Evolutionary conservation across 2,113 vertebrate genomes (phyloP), one percentile per base, ranked within the genome.

Genomic region (Alligator sinensis): DNA sequence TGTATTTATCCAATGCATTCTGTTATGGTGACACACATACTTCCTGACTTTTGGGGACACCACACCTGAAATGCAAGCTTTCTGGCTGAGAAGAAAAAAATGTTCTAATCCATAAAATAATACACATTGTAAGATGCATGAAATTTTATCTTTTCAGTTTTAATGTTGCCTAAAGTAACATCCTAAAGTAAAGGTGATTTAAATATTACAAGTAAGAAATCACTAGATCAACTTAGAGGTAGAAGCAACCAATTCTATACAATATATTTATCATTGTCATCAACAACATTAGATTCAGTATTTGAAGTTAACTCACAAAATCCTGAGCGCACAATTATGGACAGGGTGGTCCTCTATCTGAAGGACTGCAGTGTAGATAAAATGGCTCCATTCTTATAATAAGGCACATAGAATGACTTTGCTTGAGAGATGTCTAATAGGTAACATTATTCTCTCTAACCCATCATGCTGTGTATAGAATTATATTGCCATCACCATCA

Each of bases 131-230:
- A 59, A 62, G 62, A 64, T 94, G 86, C 66, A 84, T 76, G 77
- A 79, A 82, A 61, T 84, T 27, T 92, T 93, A 93, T 91, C 89
- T 91, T 93, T 86, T 62, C 88, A 87, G 60, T 77, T 21, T 11
- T 64, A 62, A 86, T 19, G 5, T 72, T 72, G 30, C 68, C 21
- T 19, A 19, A n/a, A 72, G 6, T 21, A 38, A 9, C 30, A 21
- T 6, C 18, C n/a, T 72, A 72, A 72, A 72, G 47, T 9, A 62
- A 19, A 38, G 19, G 68, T 72, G 68, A 72, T 38, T 72, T 5
- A 10, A 72, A 22, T 72, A 47, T 47, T 47, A 47, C 47, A 47
- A 47, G 47, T 7, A 47, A 47, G 47, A 47, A 47, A 47, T 47
- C 47, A 47, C 7, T 47, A 47, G 47, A 47, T 47, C 47, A 47